These are phyloP conservation scores for Orthosia gracilis DNA, from an alignment of 2,888 invertebrate species.

Conservation along the genomic window DNA sequence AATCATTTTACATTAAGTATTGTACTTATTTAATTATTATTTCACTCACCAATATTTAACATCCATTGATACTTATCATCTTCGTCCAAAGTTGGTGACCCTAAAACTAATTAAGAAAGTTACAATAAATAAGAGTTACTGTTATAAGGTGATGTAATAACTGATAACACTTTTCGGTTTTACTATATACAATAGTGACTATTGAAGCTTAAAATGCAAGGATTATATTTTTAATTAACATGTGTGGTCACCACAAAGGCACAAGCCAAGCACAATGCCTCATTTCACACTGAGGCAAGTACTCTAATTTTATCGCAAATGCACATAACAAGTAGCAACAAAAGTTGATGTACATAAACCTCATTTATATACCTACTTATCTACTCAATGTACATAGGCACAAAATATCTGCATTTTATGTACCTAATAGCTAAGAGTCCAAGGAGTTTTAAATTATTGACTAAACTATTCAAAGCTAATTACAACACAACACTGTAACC, in stretches of 20 bases:
- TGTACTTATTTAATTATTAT: too few relatives aligned
- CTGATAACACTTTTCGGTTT: conserved; percentile 1
- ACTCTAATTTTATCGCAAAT: background rate
- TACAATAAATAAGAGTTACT: background rate
- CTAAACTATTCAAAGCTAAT: too few relatives aligned
- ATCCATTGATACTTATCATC: conserved; percentile 69
- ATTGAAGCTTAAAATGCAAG: background rate
- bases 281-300: background rate
- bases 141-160: background rate
- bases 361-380: too few relatives aligned
- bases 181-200: background rate
- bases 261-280: conserved; percentile 6
- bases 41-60: conserved; percentile 69
- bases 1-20: too few relatives aligned
- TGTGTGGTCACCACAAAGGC: background rate
- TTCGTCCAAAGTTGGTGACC: conserved; percentile 62
- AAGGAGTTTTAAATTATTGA: too few relatives aligned
- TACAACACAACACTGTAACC: too few relatives aligned
- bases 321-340: conserved; percentile 1
- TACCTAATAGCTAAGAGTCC: too few relatives aligned
- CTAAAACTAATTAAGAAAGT: conserved; percentile 64
- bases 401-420: too few relatives aligned
- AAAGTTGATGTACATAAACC: background rate
- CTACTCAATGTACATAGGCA: too few relatives aligned
- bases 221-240: conserved; percentile 18